These are phyloP conservation scores for Mirounga angustirostris DNA, from an alignment of 2,113 vertebrate genomes.

Conservation along the genomic window DNA sequence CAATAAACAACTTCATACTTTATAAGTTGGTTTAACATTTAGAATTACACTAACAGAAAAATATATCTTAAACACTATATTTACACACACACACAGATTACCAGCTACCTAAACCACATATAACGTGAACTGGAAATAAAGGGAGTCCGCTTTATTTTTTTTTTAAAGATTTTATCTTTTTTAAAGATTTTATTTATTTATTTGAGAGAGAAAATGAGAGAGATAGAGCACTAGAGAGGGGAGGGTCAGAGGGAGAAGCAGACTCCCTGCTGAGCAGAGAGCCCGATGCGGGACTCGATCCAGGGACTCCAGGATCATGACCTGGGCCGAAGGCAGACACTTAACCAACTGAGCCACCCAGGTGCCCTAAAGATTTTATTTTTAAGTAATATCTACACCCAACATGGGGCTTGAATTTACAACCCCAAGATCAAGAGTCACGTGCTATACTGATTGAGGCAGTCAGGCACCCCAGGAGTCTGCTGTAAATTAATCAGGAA, in stretches of 20 bases:
- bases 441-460: background rate
- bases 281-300: too few relatives aligned
- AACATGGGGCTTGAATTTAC: background rate
- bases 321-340: too few relatives aligned
- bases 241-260: too few relatives aligned
- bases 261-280: too few relatives aligned
- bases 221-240: too few relatives aligned
- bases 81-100: background rate
- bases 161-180: too few relatives aligned
- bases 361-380: background rate
- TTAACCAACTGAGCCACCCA: too few relatives aligned
- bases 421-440: background rate
- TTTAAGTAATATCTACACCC: background rate
- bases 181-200: too few relatives aligned
- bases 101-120: background rate
- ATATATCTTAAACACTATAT: background rate
- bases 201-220: too few relatives aligned
- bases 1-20: constrained; percentile 10
- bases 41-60: constrained; percentile 60
- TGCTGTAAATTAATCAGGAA: constrained; percentile 42
- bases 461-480: background rate
- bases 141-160: background rate
- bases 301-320: too few relatives aligned
- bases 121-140: background rate
- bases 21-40: constrained; percentile 31